phyloP scores from a whole-genome alignment of 2,113 vertebrate species.

The Malurus cyaneus region DNA sequence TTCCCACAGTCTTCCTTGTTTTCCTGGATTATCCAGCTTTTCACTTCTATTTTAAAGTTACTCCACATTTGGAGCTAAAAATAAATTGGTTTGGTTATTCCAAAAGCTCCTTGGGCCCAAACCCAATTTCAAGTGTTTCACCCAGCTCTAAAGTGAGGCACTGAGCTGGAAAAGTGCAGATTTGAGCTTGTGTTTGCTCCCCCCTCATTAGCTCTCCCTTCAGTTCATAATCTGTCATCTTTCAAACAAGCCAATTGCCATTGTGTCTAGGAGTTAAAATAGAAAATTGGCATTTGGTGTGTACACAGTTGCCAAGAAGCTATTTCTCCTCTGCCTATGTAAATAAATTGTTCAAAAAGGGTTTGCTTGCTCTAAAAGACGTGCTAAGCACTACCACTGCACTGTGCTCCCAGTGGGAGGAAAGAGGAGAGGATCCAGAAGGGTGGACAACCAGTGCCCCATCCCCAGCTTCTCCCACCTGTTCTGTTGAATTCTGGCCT shows the following conservation, averaged over 20 bases:
- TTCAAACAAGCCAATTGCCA: conserved; percentile 19
- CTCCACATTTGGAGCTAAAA: not conserved
- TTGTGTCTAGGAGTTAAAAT: conserved; percentile 40
- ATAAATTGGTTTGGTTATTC: not conserved
- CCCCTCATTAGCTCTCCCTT: not conserved
- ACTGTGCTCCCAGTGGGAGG: not conserved
- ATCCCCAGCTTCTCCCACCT: not conserved
- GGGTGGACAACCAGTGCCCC: not conserved
- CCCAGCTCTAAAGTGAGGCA: not conserved
- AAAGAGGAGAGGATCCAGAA: not conserved
- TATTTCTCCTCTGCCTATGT: not conserved
- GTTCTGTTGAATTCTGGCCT: not conserved
- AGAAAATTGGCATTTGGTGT: conserved; percentile 45
- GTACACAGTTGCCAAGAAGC: conserved; percentile 8
- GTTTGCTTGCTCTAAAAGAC: not conserved
- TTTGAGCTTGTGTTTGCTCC: not conserved
- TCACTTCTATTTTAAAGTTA: not conserved
- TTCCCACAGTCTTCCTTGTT: not conserved
- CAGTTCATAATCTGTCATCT: not conserved
- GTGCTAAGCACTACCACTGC: not conserved
- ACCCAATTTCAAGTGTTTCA: not conserved
- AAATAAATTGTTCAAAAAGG: conserved; percentile 25
- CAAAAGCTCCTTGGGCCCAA: not conserved
- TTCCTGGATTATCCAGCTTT: not conserved
- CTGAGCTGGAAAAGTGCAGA: not conserved